Percentiles rank a stretch among this genome's conserved stretches.
phyloP scores from a whole-genome alignment of 2,113 vertebrate genomes.

The Phalacrocorax aristotelis region DNA sequence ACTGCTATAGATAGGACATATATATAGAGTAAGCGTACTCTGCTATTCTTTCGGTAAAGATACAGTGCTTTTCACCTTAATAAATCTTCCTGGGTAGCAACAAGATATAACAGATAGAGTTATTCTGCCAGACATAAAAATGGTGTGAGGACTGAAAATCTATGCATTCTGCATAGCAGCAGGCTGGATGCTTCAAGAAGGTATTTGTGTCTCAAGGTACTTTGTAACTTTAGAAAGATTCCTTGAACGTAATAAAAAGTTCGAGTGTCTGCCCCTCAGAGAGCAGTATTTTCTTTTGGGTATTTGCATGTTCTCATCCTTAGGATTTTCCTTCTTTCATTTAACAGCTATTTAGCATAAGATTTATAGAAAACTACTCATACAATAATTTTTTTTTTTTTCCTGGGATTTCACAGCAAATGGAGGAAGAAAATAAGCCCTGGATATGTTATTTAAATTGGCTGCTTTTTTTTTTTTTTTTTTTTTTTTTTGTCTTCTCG shows the following conservation, averaged over 20 bases:
- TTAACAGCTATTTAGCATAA: conserved; percentile 29
- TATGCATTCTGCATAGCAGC: conserved; percentile 45
- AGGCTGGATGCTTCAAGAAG: conserved; percentile 26
- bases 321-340: background rate
- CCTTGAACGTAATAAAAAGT: background rate
- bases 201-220: background rate
- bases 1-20: conserved; percentile 29
- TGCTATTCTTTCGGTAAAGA: conserved; percentile 38
- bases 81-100: conserved; percentile 59
- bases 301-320: background rate
- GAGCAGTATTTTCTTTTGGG: background rate
- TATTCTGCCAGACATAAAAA: conserved; percentile 60
- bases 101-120: conserved; percentile 51
- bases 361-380: conserved; percentile 18
- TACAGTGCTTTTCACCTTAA: conserved; percentile 19
- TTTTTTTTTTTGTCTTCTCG: background rate
- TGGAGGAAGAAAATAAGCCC: background rate
- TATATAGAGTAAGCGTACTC: background rate
- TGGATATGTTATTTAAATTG: conserved; percentile 7
- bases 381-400: background rate
- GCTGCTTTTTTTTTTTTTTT: background rate
- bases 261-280: background rate
- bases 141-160: conserved; percentile 51
- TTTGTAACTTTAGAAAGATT: background rate
- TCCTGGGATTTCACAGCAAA: conserved; percentile 31